These are phyloP conservation scores for Deilephila porcellus DNA, from an alignment of 2,888 invertebrate species.

Conservation along the genomic window DNA sequence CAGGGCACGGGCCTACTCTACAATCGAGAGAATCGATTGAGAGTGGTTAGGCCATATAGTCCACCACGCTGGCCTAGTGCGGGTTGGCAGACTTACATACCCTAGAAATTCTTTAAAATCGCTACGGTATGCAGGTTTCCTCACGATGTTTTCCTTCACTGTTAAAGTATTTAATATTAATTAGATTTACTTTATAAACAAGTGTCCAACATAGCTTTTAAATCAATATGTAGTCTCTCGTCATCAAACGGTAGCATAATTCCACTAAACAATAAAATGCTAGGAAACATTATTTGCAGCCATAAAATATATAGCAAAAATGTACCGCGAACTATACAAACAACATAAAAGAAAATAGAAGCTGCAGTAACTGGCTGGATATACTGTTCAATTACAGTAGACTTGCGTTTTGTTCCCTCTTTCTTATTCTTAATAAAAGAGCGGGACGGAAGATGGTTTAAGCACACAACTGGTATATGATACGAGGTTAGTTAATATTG, in stretches of 20 bases:
- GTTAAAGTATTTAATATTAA: too few species aligned
- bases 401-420: constrained; percentile 23
- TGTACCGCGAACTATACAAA: constrained; percentile 30
- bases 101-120: too few species aligned
- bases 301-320: constrained; percentile 32
- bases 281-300: constrained; percentile 37
- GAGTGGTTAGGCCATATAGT: too few species aligned
- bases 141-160: too few species aligned
- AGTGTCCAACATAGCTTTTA: too few species aligned
- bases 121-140: too few species aligned
- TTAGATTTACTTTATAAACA: too few species aligned
- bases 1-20: too few species aligned
- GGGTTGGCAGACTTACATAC: too few species aligned
- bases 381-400: constrained; percentile 30
- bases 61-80: too few species aligned
- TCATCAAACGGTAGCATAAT: not conserved
- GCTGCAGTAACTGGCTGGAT: constrained; percentile 20
- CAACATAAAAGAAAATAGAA: constrained; percentile 35
- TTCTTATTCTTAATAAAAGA: constrained; percentile 31
- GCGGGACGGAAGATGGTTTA: constrained; percentile 26
- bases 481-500: constrained; percentile 54
- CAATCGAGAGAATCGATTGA: too few species aligned
- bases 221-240: not conserved
- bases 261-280: constrained; percentile 1
- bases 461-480: constrained; percentile 26